Evolutionary conservation across 2,797 vertebrate species (phyloP).

Genomic region (Poeciliopsis gracilis): DNA sequence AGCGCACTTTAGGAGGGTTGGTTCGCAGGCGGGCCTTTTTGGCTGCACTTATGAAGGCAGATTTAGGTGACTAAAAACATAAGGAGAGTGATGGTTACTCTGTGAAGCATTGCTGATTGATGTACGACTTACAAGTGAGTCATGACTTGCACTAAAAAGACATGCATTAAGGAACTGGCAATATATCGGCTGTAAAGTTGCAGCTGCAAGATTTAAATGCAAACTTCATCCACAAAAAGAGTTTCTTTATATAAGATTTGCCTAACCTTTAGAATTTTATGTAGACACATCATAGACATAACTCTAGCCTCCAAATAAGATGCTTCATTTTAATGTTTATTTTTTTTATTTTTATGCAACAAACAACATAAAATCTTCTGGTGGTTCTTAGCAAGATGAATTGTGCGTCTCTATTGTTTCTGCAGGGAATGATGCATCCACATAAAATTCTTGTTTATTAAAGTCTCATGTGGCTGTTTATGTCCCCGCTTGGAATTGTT

Average conservation of each 20-base stretch:
- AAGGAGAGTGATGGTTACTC: constrained; percentile 35
- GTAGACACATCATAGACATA: background rate
- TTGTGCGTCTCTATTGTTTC: constrained; percentile 43
- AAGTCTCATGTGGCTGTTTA: constrained; percentile 34
- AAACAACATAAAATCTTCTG: constrained; percentile 29
- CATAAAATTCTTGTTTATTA: constrained; percentile 40
- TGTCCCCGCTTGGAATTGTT: constrained; percentile 31
- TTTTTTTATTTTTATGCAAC: constrained; percentile 14
- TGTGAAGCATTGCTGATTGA: constrained; percentile 35
- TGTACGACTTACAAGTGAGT: constrained; percentile 45
- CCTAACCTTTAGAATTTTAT: constrained; percentile 4
- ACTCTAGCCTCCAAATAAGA: background rate
- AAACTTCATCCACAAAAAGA: constrained; percentile 20
- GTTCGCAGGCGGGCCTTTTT: constrained; percentile 96
- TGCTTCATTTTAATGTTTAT: constrained; percentile 3
- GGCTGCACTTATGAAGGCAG: constrained; percentile 97
- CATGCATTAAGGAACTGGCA: constrained; percentile 18
- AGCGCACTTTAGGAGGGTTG: constrained; percentile 95
- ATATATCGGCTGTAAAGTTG: background rate
- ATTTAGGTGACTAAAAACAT: constrained; percentile 91
- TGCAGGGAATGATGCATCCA: constrained; percentile 29
- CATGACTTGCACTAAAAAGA: constrained; percentile 37
- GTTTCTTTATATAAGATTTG: background rate
- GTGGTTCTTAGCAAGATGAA: constrained; percentile 34
- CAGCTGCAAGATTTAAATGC: constrained; percentile 44